Conservation (phyloP, 2,113 vertebrate genomes). For the Ranitomeya imitator region DNA sequence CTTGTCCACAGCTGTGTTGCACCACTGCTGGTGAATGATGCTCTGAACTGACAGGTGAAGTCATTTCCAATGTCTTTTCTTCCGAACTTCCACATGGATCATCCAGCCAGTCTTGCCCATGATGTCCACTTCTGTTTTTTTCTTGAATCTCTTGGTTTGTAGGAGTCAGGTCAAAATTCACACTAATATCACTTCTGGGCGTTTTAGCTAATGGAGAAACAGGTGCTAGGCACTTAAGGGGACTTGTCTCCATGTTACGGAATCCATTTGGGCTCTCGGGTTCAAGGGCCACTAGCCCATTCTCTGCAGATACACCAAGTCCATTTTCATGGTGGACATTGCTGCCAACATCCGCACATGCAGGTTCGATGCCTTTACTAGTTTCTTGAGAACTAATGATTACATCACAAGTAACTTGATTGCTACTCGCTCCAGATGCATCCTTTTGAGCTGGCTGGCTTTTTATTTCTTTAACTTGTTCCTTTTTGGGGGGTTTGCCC, state of each 20-base stretch:
- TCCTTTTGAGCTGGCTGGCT: conserved; percentile 43
- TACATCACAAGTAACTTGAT: not conserved
- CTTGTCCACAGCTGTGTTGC: conserved; percentile 58
- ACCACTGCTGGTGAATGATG: conserved; percentile 76
- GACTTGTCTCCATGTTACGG: conserved; percentile 64
- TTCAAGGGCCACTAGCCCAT: conserved; percentile 34
- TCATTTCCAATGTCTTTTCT: conserved; percentile 79
- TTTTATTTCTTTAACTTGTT: not conserved
- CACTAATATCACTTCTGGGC: conserved; percentile 73
- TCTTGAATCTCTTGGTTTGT: conserved; percentile 74
- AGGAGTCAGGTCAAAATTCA: conserved; percentile 78
- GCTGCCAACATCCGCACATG: not conserved
- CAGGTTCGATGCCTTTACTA: not conserved
- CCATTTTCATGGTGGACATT: not conserved
- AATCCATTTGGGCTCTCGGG: conserved; percentile 72
- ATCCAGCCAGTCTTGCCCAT: conserved; percentile 61
- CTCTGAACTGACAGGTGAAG: conserved; percentile 71
- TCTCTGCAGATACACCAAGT: conserved; percentile 46
- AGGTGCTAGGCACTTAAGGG: conserved; percentile 65
- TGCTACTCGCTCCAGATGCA: rapidly evolving
- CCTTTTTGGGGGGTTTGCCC: conserved; percentile 37
- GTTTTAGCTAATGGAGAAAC: conserved; percentile 72
- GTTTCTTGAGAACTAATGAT: not conserved
- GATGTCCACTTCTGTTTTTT: conserved; percentile 63
- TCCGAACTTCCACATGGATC: conserved; percentile 74